phyloP scores from a whole-genome alignment of 2,888 invertebrate species.

The Operophtera brumata region DNA sequence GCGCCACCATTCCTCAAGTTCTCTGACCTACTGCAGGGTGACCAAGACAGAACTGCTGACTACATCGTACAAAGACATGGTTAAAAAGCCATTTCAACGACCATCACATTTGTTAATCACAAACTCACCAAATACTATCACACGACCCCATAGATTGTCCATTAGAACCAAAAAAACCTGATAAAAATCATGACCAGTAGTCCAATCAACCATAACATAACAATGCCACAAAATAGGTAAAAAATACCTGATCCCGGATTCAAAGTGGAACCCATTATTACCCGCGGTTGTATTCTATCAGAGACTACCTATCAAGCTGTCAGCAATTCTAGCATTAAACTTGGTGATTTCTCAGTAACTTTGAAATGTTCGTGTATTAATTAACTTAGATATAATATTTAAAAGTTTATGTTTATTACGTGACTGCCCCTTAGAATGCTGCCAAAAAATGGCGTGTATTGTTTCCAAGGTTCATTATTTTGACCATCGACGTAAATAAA shows the following conservation, averaged over 20 bases:
- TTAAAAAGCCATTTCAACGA: too few species aligned
- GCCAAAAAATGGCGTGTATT: too few species aligned
- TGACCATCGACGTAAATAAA: too few species aligned
- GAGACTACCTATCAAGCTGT: slow-evolving; percentile 13
- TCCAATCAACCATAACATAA: slow-evolving; percentile 16
- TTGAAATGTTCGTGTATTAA: slow-evolving; percentile 3
- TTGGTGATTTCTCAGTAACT: slow-evolving; percentile 12
- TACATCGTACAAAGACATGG: too few species aligned
- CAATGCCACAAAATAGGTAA: slow-evolving; percentile 9
- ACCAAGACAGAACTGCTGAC: too few species aligned
- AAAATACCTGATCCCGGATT: slow-evolving; percentile 7
- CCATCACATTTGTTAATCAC: background rate
- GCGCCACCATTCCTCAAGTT: too few species aligned
- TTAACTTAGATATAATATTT: background rate
- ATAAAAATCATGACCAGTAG: slow-evolving; percentile 16
- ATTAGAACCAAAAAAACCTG: background rate
- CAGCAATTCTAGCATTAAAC: slow-evolving; percentile 7
- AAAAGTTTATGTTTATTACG: too few species aligned
- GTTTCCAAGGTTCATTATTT: too few species aligned
- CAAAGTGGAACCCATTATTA: slow-evolving; percentile 12
- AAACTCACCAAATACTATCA: slow-evolving; percentile 6
- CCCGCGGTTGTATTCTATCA: slow-evolving; percentile 17
- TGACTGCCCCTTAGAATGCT: too few species aligned
- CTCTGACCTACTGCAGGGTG: too few species aligned
- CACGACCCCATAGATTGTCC: slow-evolving; percentile 1